phyloP scores from a whole-genome alignment of 2,113 vertebrate species.

The Oplegnathus fasciatus region DNA sequence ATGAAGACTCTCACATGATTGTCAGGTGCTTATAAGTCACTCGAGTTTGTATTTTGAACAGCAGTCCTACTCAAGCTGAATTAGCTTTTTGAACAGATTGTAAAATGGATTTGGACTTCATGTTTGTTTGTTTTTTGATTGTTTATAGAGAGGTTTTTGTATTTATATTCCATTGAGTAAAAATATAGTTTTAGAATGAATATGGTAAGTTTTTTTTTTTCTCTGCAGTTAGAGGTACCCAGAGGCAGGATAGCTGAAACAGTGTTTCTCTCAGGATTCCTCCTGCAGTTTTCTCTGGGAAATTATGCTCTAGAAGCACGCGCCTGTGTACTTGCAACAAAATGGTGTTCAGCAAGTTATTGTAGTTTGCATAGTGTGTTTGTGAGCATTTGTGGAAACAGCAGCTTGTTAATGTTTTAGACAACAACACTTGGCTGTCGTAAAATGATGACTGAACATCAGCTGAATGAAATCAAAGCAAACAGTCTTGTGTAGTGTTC shows the following conservation, averaged over 20 bases:
- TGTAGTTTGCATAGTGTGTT: not conserved
- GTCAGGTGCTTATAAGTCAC: slow-evolving; percentile 20
- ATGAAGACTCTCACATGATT: not conserved
- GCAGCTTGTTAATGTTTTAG: not conserved
- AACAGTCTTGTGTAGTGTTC: not conserved
- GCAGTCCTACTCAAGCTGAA: not conserved
- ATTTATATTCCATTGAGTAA: not conserved
- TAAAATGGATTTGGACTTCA: not conserved
- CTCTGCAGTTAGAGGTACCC: not conserved
- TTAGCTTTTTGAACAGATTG: not conserved
- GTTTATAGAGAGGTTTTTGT: not conserved
- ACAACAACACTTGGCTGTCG: not conserved
- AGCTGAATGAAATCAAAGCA: not conserved
- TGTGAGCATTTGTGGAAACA: not conserved
- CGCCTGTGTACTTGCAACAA: not conserved
- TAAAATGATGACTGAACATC: no score
- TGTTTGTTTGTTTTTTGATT: not conserved
- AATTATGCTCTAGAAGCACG: not conserved
- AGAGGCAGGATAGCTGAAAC: not conserved
- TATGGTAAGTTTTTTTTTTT: not conserved
- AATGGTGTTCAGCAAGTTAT: not conserved
- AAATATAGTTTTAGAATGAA: not conserved
- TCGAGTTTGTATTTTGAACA: not conserved
- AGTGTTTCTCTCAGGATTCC: not conserved
- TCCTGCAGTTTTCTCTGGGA: not conserved